phyloP scores from a whole-genome alignment of 2,113 vertebrate genomes.

The Cheirogaleus medius region DNA sequence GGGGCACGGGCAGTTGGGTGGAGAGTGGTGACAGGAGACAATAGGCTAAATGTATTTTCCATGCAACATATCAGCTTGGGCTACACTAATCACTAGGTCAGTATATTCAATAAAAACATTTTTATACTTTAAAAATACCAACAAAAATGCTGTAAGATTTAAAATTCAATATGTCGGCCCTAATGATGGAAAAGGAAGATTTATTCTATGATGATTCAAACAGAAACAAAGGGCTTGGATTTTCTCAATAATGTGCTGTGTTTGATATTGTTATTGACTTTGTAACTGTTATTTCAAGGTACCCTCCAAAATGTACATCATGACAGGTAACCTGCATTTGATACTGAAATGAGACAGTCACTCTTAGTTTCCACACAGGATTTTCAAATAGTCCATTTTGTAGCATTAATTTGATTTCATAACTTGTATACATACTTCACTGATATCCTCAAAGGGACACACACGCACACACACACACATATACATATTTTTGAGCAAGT shows the following conservation, averaged over 20 bases:
- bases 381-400: conserved; percentile 40
- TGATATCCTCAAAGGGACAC: conserved; percentile 18
- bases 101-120: neutral
- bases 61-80: neutral
- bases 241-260: neutral
- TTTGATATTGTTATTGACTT: neutral
- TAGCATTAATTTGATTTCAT: conserved; percentile 34
- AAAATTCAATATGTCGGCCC: neutral
- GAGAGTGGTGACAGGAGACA: neutral
- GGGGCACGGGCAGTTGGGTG: neutral
- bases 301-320: neutral
- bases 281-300: neutral
- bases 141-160: neutral
- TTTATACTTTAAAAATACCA: conserved; percentile 16
- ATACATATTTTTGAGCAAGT: neutral
- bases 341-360: neutral
- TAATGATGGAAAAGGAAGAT: neutral
- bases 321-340: conserved; percentile 17
- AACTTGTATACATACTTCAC: neutral
- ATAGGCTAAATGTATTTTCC: neutral
- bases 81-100: neutral
- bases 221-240: neutral
- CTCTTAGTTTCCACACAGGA: neutral
- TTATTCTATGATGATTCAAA: neutral
- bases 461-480: neutral